Percentiles rank a stretch among this genome's conserved stretches.
These are phyloP conservation scores for Telmatochromis sp. DNA, from an alignment of 2,113 vertebrate genomes.

Conservation along the genomic window DNA sequence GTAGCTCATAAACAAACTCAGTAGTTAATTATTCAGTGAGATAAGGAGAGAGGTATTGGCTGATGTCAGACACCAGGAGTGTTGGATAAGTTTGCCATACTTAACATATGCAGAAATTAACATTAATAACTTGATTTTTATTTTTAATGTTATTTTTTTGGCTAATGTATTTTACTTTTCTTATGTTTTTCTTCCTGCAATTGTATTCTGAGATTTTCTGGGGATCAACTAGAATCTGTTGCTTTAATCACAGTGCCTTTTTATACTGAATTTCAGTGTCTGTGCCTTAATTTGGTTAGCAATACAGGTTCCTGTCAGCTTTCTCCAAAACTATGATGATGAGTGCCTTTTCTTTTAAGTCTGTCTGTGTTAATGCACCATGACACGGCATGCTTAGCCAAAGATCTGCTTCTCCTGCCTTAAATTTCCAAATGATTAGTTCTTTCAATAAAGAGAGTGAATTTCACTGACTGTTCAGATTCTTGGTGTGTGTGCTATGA, in stretches of 20 bases:
- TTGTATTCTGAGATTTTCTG: neutral
- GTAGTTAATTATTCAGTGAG: conserved; percentile 1
- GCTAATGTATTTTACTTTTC: neutral
- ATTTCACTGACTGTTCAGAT: neutral
- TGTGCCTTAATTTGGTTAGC: neutral
- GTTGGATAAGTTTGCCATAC: neutral
- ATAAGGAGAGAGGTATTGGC: neutral
- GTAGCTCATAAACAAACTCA: neutral
- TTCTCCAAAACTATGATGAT: neutral
- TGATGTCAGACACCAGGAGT: neutral
- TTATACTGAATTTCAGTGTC: neutral
- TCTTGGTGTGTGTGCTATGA: neutral
- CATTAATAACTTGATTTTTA: neutral
- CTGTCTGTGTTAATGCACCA: conserved; percentile 1
- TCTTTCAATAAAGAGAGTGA: conserved; percentile 56
- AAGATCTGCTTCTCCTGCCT: conserved; percentile 28
- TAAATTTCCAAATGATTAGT: conserved; percentile 28
- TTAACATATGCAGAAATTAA: conserved; percentile 2
- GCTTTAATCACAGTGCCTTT: conserved; percentile 17
- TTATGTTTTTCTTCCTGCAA: neutral
- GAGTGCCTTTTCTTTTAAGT: conserved; percentile 56
- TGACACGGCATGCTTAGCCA: conserved; percentile 16
- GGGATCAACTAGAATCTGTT: neutral
- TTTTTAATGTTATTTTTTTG: neutral
- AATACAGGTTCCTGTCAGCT: neutral